phyloP scores from a whole-genome alignment of 2,797 vertebrate genomes.

The Sebastolobus alascanus region DNA sequence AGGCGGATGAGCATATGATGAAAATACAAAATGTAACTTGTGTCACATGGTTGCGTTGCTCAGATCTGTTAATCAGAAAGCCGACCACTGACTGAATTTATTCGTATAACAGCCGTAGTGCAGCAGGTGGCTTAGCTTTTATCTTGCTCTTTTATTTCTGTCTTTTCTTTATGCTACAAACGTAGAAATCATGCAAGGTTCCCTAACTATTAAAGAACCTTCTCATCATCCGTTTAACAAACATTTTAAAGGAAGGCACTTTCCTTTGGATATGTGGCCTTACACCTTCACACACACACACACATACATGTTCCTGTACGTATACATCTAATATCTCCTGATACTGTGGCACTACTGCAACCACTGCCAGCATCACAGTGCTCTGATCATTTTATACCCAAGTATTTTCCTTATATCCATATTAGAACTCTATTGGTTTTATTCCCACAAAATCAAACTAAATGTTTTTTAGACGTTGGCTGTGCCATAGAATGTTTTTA shows the following conservation, averaged over 20 bases:
- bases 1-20: neutral
- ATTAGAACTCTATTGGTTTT: neutral
- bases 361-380: neutral
- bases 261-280: conserved; percentile 25
- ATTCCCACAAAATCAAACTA: neutral
- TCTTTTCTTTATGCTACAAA: neutral
- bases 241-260: conserved; percentile 15
- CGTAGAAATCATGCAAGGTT: too few species aligned
- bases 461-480: neutral
- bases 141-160: neutral
- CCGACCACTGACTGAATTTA: neutral
- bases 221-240: neutral
- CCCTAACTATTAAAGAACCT: neutral
- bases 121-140: neutral
- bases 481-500: neutral
- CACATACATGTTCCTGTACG: neutral
- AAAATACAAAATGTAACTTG: neutral
- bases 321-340: neutral
- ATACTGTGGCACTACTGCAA: neutral
- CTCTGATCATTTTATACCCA: neutral
- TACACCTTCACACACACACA: conserved; percentile 8
- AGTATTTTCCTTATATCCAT: neutral
- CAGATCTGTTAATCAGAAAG: too few species aligned
- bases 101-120: neutral
- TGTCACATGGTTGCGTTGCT: too few species aligned